Base-by-base conservation (phyloP, 1,140 invertebrate species). In the Leptoteleia sp. region DNA sequence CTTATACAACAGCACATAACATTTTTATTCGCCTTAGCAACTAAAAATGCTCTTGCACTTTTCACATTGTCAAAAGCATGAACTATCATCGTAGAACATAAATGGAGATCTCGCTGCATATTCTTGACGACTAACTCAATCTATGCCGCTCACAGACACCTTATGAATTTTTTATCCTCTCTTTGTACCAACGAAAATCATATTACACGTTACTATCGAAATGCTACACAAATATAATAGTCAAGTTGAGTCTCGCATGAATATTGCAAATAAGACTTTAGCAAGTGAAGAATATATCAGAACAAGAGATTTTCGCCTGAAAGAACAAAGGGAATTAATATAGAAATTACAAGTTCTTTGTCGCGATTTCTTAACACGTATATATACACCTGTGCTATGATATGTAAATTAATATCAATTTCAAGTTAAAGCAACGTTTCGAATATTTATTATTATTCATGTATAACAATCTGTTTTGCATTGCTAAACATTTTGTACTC, bases 141-240 rank as follows among this genome's bases (percentile, higher is more conserved):
- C 57, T 37, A 38, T 62, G 33, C 38, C 16, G 22, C 52, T 47
- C 52, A 43, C 33, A 65, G 59, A 59, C 22, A 59, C 54, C 45
- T 52, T 68, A 62, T 76, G 55, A 68, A 76, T 68, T 68, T 76
- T 67, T 64, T 72, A 65, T 42, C 31, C 50, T 54, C 48, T 15
- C 68, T 47, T 45, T 73, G 50, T 54, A n/a, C 42, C 43, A 11
- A 15, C 50, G 9, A 68, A 45, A 47, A 68, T 57, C 38, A 38
- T 15, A 68, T 68, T 68, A 57, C 42, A 31, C 48, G 19, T 48
- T 40, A 59, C 52, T 50, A 70, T 61, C 47, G 52, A 42, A 71
- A 61, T 71, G 47, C 54, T 61, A n/a, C n/a, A 61, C 54, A 71
- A 71, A 48, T 71, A 61, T 43, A 35, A 22, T 38, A 61, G 54